These are phyloP conservation scores for Hemicordylus capensis DNA, from an alignment of 2,113 vertebrate species.

Conservation along the genomic window DNA sequence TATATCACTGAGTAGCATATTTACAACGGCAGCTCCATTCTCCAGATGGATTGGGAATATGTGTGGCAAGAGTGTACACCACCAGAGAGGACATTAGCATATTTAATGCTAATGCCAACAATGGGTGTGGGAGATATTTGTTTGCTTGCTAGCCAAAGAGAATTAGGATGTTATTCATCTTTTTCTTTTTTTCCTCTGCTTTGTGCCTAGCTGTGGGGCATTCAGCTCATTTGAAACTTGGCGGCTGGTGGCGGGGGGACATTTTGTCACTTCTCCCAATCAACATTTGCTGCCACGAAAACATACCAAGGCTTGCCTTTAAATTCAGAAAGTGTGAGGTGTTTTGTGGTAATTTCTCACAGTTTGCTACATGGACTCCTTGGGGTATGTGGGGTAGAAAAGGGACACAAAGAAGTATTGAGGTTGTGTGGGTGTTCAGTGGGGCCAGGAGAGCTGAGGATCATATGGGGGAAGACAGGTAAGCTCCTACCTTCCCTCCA, in stretches of 20 bases:
- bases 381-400: neutral
- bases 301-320: neutral
- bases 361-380: neutral
- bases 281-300: neutral
- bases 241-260: no score
- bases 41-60: neutral
- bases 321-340: neutral
- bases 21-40: neutral
- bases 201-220: neutral
- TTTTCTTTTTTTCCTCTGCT: no score
- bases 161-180: neutral
- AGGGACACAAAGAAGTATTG: no score
- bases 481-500: no score
- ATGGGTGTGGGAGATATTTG: neutral
- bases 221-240: neutral
- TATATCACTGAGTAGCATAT: accelerated
- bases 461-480: no score
- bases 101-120: accelerated
- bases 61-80: neutral
- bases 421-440: no score
- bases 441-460: no score
- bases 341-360: neutral
- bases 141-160: neutral
- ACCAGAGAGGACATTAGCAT: neutral
- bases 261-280: neutral